Evolutionary conservation across 2,113 vertebrate species (phyloP).

Genomic region (Phainopepla nitens): DNA sequence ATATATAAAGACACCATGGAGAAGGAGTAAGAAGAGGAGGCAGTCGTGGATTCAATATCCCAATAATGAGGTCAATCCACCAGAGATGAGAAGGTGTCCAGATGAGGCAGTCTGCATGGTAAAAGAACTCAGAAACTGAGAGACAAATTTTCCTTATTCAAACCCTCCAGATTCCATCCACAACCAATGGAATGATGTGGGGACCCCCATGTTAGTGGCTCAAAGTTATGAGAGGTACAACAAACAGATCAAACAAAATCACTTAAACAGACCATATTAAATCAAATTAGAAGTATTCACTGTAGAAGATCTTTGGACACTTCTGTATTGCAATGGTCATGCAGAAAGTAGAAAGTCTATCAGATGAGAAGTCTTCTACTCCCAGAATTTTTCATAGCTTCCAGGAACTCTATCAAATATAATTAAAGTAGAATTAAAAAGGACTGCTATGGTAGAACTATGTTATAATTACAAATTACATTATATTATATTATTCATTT

Average conservation of each 20-base stretch:
- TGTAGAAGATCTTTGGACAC: background rate
- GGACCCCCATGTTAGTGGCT: background rate
- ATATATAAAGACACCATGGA: rapidly evolving
- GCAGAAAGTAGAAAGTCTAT: background rate
- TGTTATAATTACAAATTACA: background rate
- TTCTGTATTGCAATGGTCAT: background rate
- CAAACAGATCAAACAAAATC: background rate
- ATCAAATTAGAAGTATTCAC: background rate
- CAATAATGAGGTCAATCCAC: background rate
- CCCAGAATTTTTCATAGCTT: background rate
- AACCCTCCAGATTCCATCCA: background rate
- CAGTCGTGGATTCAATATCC: background rate
- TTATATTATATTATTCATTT: background rate
- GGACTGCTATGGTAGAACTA: background rate
- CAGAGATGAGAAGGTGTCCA: background rate
- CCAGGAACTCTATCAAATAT: background rate
- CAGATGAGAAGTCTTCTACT: background rate
- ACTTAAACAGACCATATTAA: background rate
- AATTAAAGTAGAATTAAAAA: background rate
- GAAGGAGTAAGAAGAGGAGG: background rate
- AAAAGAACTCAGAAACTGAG: background rate
- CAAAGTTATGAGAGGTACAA: background rate
- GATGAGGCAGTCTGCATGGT: background rate
- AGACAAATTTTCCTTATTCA: background rate
- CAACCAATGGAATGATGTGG: background rate